Evolutionary conservation across 1,140 invertebrate species (phyloP).

Genomic region (Pseudomyrmex dendroicus): DNA sequence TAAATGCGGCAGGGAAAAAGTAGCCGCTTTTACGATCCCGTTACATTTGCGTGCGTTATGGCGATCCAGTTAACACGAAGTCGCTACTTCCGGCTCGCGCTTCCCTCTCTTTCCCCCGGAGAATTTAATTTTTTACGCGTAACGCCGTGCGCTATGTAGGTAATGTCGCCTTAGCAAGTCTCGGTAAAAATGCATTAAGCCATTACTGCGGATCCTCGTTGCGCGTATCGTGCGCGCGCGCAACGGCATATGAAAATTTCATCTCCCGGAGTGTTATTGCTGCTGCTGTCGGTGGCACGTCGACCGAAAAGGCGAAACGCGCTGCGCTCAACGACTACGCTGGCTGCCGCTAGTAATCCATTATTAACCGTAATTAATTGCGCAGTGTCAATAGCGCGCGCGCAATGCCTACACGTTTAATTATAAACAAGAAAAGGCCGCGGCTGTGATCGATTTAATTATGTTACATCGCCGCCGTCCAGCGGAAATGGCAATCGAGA

Average conservation of each 20-base stretch:
- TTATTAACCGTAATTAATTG: conserved; percentile 56
- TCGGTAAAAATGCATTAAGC: conserved; percentile 67
- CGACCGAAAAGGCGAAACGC: background rate
- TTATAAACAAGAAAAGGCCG: conserved; percentile 47
- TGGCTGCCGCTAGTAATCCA: conserved; percentile 5
- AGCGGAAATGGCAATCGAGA: conserved; percentile 53
- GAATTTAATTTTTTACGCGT: conserved; percentile 58
- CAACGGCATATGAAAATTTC: conserved; percentile 46
- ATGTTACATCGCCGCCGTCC: conserved; percentile 37
- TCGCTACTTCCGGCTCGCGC: background rate
- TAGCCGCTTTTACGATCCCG: conserved; percentile 35
- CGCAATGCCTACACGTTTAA: conserved; percentile 48
- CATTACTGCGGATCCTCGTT: conserved; percentile 24
- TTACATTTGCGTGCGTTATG: conserved; percentile 41
- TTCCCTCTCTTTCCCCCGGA: background rate
- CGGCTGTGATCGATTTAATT: conserved; percentile 53
- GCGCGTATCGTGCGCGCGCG: conserved; percentile 3
- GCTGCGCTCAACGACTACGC: background rate
- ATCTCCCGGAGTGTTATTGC: conserved; percentile 7
- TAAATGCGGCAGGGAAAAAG: conserved; percentile 45
- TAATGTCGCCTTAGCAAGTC: conserved; percentile 51
- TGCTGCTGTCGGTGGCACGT: background rate
- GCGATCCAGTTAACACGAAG: conserved; percentile 38
- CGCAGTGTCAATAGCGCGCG: conserved; percentile 43
- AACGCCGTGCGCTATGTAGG: conserved; percentile 12